A percentile compares a stretch with the other conserved stretches of the same genome.
Evolutionary conservation across 2,888 invertebrate genomes (phyloP).

Genomic region (Eudemis profundana): DNA sequence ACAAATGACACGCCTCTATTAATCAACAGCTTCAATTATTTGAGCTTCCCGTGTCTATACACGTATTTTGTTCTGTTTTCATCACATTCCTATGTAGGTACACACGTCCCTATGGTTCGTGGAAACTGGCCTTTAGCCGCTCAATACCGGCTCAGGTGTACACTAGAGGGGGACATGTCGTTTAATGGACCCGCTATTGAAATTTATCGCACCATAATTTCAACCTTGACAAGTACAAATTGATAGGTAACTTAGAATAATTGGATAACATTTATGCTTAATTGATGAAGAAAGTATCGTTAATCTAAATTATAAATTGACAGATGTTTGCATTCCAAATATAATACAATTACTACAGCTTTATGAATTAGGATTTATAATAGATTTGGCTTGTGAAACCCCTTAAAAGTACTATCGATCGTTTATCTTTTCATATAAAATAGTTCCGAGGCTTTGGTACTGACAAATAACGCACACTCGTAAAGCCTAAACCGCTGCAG

Average conservation of each 20-base stretch:
- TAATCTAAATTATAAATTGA: too few relatives aligned
- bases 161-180: conserved; percentile 35
- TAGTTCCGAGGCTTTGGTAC: too few relatives aligned
- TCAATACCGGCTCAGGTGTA: conserved; percentile 42
- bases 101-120: neutral
- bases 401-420: too few relatives aligned
- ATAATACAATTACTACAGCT: too few relatives aligned
- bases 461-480: too few relatives aligned
- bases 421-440: too few relatives aligned
- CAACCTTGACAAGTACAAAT: conserved; percentile 55
- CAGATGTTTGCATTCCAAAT: too few relatives aligned
- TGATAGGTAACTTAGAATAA: conserved; percentile 41
- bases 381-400: too few relatives aligned
- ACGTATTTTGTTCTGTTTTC: neutral
- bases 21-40: neutral
- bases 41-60: neutral
- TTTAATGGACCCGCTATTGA: conserved; percentile 53
- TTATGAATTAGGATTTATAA: too few relatives aligned
- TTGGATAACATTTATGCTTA: neutral
- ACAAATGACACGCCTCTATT: conserved; percentile 4
- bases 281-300: neutral
- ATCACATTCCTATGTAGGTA: neutral
- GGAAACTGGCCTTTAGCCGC: conserved; percentile 24
- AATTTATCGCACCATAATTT: conserved; percentile 51
- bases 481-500: too few relatives aligned